A percentile compares a stretch with the other conserved stretches of the same genome.
phyloP scores from a whole-genome alignment of 2,113 vertebrate species.

The Sapayoa aenigma region DNA sequence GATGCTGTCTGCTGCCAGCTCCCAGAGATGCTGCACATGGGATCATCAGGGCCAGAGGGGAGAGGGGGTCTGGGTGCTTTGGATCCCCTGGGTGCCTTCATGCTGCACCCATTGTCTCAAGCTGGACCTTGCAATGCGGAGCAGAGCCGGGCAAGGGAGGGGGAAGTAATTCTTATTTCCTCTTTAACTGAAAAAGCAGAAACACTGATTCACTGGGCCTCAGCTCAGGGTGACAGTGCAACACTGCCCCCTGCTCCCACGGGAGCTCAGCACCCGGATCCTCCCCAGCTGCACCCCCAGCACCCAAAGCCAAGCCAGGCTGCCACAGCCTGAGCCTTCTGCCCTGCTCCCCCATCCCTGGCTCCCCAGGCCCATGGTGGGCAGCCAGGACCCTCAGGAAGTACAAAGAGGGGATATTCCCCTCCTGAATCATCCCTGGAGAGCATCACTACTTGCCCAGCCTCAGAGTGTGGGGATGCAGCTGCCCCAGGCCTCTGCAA shows the following conservation, averaged over 20 bases:
- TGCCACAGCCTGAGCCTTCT: background rate
- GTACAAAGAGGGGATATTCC: background rate
- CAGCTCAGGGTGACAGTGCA: background rate
- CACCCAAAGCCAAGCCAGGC: background rate
- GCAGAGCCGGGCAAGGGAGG: background rate
- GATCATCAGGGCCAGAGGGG: background rate
- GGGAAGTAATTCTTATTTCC: background rate
- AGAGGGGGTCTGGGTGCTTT: background rate
- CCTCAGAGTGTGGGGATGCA: rapidly evolving
- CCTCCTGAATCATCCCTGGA: background rate
- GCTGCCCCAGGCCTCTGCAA: background rate
- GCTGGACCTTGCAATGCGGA: background rate
- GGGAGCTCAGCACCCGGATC: background rate
- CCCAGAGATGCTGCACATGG: background rate
- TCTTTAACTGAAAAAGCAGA: constrained; percentile 46
- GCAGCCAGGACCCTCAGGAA: background rate
- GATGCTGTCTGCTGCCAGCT: background rate
- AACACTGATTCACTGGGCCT: background rate
- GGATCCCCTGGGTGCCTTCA: background rate
- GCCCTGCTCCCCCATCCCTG: background rate
- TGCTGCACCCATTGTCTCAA: rapidly evolving
- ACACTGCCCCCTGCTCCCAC: background rate
- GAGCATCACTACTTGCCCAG: background rate
- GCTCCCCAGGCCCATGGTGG: background rate
- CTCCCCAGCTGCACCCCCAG: background rate